These are phyloP conservation scores for Oreochromis grahami DNA, from an alignment of 2,797 vertebrate genomes.

Conservation along the genomic window DNA sequence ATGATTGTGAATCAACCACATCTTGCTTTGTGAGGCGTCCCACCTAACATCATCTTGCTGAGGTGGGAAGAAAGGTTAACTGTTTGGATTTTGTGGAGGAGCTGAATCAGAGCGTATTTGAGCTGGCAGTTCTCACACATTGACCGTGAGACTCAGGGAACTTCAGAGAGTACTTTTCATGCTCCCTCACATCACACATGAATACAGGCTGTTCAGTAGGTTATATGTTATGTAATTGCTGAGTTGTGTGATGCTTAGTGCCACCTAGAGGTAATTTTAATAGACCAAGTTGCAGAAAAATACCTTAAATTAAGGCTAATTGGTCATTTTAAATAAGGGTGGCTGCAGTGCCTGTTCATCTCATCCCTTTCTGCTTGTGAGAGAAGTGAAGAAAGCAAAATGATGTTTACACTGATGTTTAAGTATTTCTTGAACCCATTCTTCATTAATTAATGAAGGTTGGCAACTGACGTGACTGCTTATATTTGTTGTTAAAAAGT, in stretches of 20 bases:
- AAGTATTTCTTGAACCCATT: background rate
- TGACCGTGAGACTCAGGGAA: background rate
- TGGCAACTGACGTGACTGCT: background rate
- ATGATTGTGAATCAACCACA: background rate
- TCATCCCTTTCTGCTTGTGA: background rate
- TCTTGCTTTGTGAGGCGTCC: background rate
- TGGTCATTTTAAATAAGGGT: background rate
- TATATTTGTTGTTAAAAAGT: background rate
- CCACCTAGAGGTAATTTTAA: background rate
- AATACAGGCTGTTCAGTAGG: background rate
- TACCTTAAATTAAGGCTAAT: background rate
- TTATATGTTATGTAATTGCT: background rate
- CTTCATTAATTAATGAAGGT: background rate
- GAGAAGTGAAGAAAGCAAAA: background rate
- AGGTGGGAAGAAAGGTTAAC: background rate
- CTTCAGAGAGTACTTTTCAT: background rate
- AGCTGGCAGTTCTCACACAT: background rate
- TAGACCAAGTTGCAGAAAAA: background rate
- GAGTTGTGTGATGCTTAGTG: background rate
- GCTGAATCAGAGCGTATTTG: background rate
- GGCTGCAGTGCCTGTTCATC: background rate
- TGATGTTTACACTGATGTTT: background rate
- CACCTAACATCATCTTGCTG: background rate
- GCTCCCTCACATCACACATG: rapidly evolving
- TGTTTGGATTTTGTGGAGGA: background rate